Base-by-base conservation (phyloP, 2,797 vertebrate genomes). In the Microcaecilia unicolor region DNA sequence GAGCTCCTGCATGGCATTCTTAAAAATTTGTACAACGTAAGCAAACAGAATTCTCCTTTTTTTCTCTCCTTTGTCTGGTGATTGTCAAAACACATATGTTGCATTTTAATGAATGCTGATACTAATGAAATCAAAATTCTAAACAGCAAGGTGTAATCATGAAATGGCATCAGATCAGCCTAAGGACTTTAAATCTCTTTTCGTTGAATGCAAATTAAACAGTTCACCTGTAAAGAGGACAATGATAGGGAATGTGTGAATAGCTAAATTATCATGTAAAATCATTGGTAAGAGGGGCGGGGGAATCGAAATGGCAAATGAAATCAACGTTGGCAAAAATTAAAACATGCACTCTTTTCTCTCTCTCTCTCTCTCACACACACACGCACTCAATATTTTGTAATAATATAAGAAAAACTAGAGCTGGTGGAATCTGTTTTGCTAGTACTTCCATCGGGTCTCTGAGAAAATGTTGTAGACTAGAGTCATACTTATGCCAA, bases 61-160 rank as follows among this genome's bases (percentile, higher is more conserved):
- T 4, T 1, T 1, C 3, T 4, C 2, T 0, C 43, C 34, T 44
- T 33, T 24, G 6, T 35, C 4, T 15, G 35, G 3, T 9, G 18
- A 9, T n/a, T 40, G 15, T 18, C 30, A 23, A 59, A 55, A 26
- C 7, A 51, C 43, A 42, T 34, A 14, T 4, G 30, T 29, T 21
- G 1, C 11, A 35, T 33, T 30, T 51, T 38, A 24, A 31, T 60
- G 40, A 23, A 36, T 29, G 26, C 0, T 34, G 11, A 7, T 4
- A 13, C 17, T 37, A 48, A 35, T 45, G 26, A 41, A 51, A 19
- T n/a, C 15, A 47, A 58, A 46, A 10, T 34, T 2, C 15, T 10
- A 2, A 22, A 35, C n/a, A 28, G 13, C 16, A 19, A 1, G 25
- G 56, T 51, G 16, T 33, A 15, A 7, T 55, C 4, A 37, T 56